Evolutionary conservation across 2,797 vertebrate species (phyloP), one percentile per base, ranked within the genome.

Genomic region (Nannoperca obscura): DNA sequence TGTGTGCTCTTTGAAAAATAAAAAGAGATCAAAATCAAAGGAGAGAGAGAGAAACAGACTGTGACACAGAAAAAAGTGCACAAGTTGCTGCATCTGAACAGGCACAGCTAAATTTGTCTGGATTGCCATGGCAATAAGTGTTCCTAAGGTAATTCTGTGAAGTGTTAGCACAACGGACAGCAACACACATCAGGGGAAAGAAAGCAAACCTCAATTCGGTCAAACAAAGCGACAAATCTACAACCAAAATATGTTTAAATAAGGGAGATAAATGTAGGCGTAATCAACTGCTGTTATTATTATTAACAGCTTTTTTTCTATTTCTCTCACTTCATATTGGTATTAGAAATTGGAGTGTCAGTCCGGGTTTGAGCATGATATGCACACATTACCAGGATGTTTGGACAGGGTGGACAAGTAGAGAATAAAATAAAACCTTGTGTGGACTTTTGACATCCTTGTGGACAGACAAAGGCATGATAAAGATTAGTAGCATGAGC

Each of bases 71-170:
- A 47, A 24, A 52, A 59, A 74, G 15, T 13, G 54, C 24, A 66
- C 55, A 76, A 69, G 58, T 14, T 72, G 44, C 7, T 38, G 55
- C 32, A 5, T 82, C 65, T 66, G 11, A 81, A 74, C n/a, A 65
- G 19, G 15, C 4, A 49, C 24, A 30, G 47, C 59, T 32, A 14
- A 76, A 46, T 60, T 71, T 61, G 32, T 62, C 52, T 59, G 62
- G 34, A 67, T 70, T 55, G 27, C 34, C 30, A 17, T 73, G 64
- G 53, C 40, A 69, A 20, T 58, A 54, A 22, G 22, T 34, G 34
- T 19, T 62, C 15, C 1, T 54, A 15, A 5, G 38, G 46, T 46
- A 38, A 53, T 71, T 40, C 42, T 71, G 55, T 58, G 7, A 52
- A 13, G 30, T 66, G 59, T 38, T 10, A 34, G 12, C 46, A 20